phyloP scores from a whole-genome alignment of 2,113 vertebrate species.

The Struthidea cinerea region DNA sequence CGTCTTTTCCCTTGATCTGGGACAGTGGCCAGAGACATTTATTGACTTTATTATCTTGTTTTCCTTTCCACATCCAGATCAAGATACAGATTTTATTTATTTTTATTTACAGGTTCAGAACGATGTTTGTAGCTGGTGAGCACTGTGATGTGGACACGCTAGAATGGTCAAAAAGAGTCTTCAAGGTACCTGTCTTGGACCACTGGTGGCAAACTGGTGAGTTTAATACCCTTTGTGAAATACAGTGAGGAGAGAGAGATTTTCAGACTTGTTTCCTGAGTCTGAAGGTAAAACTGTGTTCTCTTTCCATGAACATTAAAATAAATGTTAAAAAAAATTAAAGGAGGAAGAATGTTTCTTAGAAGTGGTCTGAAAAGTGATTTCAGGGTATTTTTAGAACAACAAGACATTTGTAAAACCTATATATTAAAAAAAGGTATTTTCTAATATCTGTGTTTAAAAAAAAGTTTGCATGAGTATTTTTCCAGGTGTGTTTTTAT shows the following conservation, averaged over 20 bases:
- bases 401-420: not conserved
- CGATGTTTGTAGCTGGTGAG: slow-evolving; percentile 90
- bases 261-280: not conserved
- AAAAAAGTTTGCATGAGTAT: not conserved
- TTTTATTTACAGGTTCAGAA: slow-evolving; percentile 77
- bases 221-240: not conserved
- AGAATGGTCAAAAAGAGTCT: slow-evolving; percentile 88
- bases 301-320: not conserved
- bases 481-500: not conserved
- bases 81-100: not conserved
- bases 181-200: slow-evolving; percentile 92
- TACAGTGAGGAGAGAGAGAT: not conserved
- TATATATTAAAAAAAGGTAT: not conserved
- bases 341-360: not conserved
- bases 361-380: not conserved
- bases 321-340: not conserved
- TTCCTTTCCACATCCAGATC: not conserved
- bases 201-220: slow-evolving; percentile 99
- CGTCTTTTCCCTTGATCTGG: not conserved
- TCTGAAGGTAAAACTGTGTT: not conserved
- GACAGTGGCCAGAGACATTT: not conserved
- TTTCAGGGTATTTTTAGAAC: not conserved
- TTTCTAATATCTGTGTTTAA: not conserved
- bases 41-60: not conserved
- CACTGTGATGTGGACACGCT: slow-evolving; percentile 91